Percentiles rank a stretch among this genome's conserved stretches.
Evolutionary conservation across 30 jellyfish, hydroid and myxozoan species (phyloP).

Genomic region (Hydractinia symbiolongicarpus): DNA sequence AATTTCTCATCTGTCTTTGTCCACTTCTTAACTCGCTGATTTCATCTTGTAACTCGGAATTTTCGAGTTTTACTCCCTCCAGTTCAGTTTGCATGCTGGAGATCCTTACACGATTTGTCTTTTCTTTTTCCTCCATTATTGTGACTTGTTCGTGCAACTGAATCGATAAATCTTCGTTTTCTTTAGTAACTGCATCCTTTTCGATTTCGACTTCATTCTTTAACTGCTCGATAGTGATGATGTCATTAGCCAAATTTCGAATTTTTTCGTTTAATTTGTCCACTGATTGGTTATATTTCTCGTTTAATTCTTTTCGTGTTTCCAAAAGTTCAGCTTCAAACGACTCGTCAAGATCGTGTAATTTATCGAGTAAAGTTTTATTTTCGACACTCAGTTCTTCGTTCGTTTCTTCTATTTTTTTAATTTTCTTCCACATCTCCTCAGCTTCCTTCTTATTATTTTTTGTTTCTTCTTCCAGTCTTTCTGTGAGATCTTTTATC

Average conservation of each 20-base stretch:
- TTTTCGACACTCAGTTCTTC: conserved; percentile 12
- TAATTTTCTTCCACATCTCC: not conserved
- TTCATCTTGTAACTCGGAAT: conserved; percentile 18
- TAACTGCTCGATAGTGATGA: conserved; percentile 8
- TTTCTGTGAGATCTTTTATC: not conserved
- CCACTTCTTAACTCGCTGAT: not conserved
- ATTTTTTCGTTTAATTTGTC: conserved; percentile 32
- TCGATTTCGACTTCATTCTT: not conserved
- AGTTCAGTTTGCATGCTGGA: conserved; percentile 2
- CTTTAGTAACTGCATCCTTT: not conserved
- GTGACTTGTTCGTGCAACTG: not conserved
- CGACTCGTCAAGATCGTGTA: conserved; percentile 27
- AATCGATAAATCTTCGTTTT: not conserved
- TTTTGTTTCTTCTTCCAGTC: not conserved
- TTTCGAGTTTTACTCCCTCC: conserved; percentile 27
- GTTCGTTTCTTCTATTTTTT: not conserved
- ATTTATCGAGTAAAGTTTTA: conserved; percentile 18
- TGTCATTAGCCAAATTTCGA: conserved; percentile 28
- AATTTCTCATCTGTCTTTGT: not conserved
- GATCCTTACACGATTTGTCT: not conserved
- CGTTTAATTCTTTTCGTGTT: conserved; percentile 16
- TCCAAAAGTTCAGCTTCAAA: conserved; percentile 33
- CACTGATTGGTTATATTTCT: conserved; percentile 6
- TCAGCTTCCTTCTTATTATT: not conserved
- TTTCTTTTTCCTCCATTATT: not conserved